Conservation (phyloP, 2,888 invertebrate genomes). For the Embidobia sp. region DNA sequence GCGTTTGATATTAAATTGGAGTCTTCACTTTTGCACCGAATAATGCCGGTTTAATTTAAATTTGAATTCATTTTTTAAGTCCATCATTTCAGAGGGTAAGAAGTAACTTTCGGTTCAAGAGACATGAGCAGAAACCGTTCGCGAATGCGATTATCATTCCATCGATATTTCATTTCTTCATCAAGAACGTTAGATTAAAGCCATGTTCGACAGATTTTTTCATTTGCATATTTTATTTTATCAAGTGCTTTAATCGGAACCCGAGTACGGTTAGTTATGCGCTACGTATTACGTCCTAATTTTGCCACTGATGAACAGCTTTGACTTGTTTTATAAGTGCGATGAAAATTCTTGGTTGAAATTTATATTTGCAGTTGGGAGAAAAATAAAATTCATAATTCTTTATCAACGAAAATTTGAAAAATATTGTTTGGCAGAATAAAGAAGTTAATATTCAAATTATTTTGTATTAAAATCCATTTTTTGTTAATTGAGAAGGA, state of each 20-base stretch:
- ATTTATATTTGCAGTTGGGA: no score
- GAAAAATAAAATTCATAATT: no score
- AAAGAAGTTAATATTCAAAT: no score
- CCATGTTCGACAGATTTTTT: constrained; percentile 39
- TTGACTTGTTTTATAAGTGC: not conserved
- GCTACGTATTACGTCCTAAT: not conserved
- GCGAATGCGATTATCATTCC: constrained; percentile 7
- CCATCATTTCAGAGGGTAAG: constrained; percentile 17
- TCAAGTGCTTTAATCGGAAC: constrained; percentile 36
- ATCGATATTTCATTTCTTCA: constrained; percentile 13
- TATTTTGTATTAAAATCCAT: no score
- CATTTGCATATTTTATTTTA: constrained; percentile 52
- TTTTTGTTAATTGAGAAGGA: no score
- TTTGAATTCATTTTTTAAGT: constrained; percentile 30
- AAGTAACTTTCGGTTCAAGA: constrained; percentile 28
- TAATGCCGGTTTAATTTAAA: constrained; percentile 12
- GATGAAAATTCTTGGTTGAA: no score
- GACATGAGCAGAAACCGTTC: constrained; percentile 17
- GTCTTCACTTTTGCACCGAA: no score
- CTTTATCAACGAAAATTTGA: no score
- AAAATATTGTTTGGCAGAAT: no score
- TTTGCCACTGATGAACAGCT: constrained; percentile 5
- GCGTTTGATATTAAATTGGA: no score
- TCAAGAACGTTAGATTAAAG: constrained; percentile 18
- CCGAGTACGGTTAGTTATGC: constrained; percentile 12